A percentile compares a stretch with the other conserved stretches of the same genome.
Conservation (phyloP, 2,888 invertebrate species). For the Glaucopsyche alexis region DNA sequence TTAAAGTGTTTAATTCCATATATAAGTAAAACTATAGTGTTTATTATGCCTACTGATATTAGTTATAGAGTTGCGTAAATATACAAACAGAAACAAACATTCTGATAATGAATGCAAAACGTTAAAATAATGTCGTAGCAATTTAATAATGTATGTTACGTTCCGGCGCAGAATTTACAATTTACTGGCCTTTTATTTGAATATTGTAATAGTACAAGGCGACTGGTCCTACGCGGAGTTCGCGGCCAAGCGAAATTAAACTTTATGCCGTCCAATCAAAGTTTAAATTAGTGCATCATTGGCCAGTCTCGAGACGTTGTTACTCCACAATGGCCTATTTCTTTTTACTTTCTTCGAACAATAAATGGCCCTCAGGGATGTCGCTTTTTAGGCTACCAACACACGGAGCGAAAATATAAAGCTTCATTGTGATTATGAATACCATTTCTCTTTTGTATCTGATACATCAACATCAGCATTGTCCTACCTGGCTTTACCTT, state of each 20-base stretch:
- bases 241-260: constrained; percentile 40
- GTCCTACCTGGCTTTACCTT: not conserved
- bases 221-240: constrained; percentile 43
- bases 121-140: constrained; percentile 37
- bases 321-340: constrained; percentile 51
- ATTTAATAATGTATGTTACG: constrained; percentile 60
- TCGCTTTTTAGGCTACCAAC: constrained; percentile 50
- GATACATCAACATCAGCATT: not conserved
- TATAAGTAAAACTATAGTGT: too few species aligned
- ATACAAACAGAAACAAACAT: constrained; percentile 21
- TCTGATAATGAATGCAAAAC: constrained; percentile 33
- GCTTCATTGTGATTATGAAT: constrained; percentile 29
- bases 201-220: constrained; percentile 58
- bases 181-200: constrained; percentile 60
- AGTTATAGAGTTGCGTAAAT: not conserved
- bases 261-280: constrained; percentile 41
- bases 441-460: constrained; percentile 21
- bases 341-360: constrained; percentile 71
- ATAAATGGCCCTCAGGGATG: constrained; percentile 66
- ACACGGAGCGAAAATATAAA: constrained; percentile 39
- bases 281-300: constrained; percentile 37
- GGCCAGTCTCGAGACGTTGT: constrained; percentile 43
- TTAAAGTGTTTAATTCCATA: not conserved
- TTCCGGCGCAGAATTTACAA: constrained; percentile 60
- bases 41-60: not conserved